Conservation (phyloP, 1,140 invertebrate species). For the Cephus cinctus region DNA sequence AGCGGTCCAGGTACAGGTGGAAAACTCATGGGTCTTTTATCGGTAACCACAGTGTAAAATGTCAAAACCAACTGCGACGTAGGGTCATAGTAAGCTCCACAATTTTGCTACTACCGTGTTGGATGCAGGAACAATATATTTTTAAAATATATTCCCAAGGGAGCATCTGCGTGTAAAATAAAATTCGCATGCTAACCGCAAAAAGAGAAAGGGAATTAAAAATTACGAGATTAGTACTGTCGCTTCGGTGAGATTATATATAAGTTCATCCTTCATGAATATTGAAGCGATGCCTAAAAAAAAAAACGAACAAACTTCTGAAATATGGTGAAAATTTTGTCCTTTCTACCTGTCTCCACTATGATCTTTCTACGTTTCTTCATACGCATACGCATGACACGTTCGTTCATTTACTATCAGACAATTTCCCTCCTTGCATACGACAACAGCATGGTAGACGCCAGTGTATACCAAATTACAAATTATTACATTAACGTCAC, state of each 20-base stretch:
- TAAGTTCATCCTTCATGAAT: too few relatives aligned
- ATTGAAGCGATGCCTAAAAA: too few relatives aligned
- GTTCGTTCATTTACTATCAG: not conserved
- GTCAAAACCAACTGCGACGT: not conserved
- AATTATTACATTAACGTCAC: not conserved
- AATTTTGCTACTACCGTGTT: too few relatives aligned
- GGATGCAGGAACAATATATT: too few relatives aligned
- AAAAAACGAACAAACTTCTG: too few relatives aligned
- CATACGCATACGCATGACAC: not conserved
- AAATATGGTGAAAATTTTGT: too few relatives aligned
- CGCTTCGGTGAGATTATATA: too few relatives aligned
- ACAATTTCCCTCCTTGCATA: too few relatives aligned
- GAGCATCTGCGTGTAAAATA: not conserved
- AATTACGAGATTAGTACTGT: not conserved
- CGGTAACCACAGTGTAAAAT: constrained; percentile 57
- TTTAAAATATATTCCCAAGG: not conserved
- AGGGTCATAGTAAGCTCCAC: too few relatives aligned
- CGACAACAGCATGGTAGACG: too few relatives aligned
- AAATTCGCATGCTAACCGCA: not conserved
- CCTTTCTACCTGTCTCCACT: too few relatives aligned
- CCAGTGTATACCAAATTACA: not conserved
- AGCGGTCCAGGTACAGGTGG: constrained; percentile 44
- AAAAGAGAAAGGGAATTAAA: not conserved
- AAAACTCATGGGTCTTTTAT: constrained; percentile 57
- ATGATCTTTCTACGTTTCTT: not conserved